Evolutionary conservation across 1,140 invertebrate genomes (phyloP).

Genomic region (Caenorhabditis remanei): DNA sequence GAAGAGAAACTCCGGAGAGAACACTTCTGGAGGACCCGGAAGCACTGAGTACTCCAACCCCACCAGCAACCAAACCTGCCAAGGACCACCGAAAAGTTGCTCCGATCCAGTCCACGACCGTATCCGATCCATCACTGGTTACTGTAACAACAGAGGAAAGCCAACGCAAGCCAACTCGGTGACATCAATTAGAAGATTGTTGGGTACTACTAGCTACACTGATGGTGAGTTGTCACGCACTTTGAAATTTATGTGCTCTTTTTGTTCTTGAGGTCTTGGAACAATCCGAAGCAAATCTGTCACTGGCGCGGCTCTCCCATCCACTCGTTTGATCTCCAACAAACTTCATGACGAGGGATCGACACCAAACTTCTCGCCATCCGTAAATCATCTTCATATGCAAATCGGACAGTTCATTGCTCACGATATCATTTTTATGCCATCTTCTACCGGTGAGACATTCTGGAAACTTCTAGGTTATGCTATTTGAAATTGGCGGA

Average conservation of each 20-base stretch:
- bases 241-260: neutral
- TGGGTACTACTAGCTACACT: conserved; percentile 58
- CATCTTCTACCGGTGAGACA: conserved; percentile 53
- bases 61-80: neutral
- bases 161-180: conserved; percentile 83
- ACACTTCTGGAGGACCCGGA: neutral
- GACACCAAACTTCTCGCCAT: conserved; percentile 46
- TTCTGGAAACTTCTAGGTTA: neutral
- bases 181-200: conserved; percentile 49
- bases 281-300: conserved; percentile 48
- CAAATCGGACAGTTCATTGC: conserved; percentile 65
- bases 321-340: conserved; percentile 59
- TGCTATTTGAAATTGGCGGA: neutral
- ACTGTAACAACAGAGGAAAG: conserved; percentile 90
- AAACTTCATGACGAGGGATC: conserved; percentile 49
- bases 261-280: neutral
- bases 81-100: conserved; percentile 4
- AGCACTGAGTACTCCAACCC: neutral
- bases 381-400: conserved; percentile 57
- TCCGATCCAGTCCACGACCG: conserved; percentile 1
- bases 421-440: conserved; percentile 65
- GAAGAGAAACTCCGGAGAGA: conserved; percentile 50
- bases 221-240: conserved; percentile 40
- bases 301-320: conserved; percentile 53
- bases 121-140: conserved; percentile 87